These are phyloP conservation scores for Microplitis mediator DNA, from an alignment of 1,140 invertebrate genomes.

Conservation along the genomic window DNA sequence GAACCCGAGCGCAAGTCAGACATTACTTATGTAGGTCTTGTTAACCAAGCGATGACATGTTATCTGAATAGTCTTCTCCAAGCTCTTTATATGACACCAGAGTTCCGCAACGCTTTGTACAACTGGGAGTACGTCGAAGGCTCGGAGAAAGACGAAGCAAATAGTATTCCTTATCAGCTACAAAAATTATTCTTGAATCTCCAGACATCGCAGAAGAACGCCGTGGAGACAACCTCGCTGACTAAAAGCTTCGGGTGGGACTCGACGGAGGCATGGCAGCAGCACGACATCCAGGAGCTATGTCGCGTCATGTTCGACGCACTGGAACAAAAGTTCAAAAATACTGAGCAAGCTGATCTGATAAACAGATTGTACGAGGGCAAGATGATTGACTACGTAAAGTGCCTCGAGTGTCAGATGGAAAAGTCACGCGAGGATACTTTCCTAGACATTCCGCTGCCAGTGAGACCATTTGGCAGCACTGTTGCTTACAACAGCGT, in stretches of 20 bases:
- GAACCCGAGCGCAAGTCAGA: not conserved
- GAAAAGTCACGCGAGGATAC: constrained; percentile 85
- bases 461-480: constrained; percentile 84
- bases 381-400: constrained; percentile 91
- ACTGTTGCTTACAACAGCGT: constrained; percentile 80
- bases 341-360: constrained; percentile 82
- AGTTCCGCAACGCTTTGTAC: constrained; percentile 90
- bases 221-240: constrained; percentile 87
- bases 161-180: constrained; percentile 86
- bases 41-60: constrained; percentile 95
- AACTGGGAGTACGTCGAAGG: constrained; percentile 81
- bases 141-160: constrained; percentile 66
- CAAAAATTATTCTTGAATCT: constrained; percentile 88
- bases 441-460: constrained; percentile 88
- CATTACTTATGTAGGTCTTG: constrained; percentile 80
- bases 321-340: constrained; percentile 84
- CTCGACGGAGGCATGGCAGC: constrained; percentile 88
- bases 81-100: constrained; percentile 92
- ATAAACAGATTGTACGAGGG: constrained; percentile 82
- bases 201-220: constrained; percentile 76
- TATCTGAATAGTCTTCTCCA: constrained; percentile 91
- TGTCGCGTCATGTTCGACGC: constrained; percentile 94
- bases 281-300: constrained; percentile 92
- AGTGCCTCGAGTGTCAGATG: constrained; percentile 85
- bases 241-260: constrained; percentile 93